Evolutionary conservation across 2,113 vertebrate genomes (phyloP).

Genomic region (Thinocorus orbignyianus): DNA sequence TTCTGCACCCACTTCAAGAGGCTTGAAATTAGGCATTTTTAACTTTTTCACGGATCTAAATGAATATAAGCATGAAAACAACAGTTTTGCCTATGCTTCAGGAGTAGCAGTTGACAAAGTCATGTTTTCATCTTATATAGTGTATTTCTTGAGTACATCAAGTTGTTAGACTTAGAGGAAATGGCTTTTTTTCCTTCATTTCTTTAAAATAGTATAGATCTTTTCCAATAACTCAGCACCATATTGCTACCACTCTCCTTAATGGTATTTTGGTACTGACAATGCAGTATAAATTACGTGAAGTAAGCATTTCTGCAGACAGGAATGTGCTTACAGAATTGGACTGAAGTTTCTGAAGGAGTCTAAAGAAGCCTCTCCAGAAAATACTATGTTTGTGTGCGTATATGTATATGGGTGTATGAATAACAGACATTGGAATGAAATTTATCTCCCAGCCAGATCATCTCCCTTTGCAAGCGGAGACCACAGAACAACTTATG

Average conservation of each 20-base stretch:
- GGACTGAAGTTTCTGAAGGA: neutral
- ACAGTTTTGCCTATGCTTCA: neutral
- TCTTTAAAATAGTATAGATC: no score
- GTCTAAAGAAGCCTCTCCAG: neutral
- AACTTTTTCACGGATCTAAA: neutral
- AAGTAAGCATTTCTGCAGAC: neutral
- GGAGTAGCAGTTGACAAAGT: neutral
- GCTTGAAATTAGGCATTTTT: neutral
- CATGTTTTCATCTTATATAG: neutral
- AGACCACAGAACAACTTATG: neutral
- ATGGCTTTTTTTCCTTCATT: no score
- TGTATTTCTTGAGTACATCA: neutral
- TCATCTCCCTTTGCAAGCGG: neutral
- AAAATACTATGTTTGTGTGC: neutral
- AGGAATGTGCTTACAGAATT: neutral
- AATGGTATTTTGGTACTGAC: neutral
- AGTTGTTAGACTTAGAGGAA: neutral
- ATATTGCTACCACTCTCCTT: neutral
- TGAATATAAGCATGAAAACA: neutral
- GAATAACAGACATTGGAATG: neutral
- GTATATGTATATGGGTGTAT: neutral
- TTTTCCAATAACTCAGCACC: neutral
- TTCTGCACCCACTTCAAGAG: neutral
- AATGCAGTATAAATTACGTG: neutral
- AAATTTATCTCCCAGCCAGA: neutral